phyloP scores from a whole-genome alignment of 2,113 vertebrate species.

The Psittacula cyanocephala region DNA sequence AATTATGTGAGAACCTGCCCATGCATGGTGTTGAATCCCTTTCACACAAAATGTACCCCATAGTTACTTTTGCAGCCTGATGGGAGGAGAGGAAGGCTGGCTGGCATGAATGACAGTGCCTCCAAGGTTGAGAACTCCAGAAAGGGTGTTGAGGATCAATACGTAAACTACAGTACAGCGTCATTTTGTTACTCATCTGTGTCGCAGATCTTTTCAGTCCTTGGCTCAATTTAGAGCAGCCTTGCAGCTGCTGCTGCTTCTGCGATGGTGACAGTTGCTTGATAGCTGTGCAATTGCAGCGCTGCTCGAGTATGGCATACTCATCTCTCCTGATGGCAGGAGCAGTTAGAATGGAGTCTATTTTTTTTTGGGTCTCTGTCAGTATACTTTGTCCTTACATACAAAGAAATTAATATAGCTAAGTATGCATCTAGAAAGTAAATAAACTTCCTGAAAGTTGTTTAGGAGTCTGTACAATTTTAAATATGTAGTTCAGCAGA shows the following conservation, averaged over 20 bases:
- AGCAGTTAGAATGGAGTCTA: not conserved
- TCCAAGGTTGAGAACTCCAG: not conserved
- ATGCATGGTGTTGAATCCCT: not conserved
- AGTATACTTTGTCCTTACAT: not conserved
- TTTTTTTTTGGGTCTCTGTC: not conserved
- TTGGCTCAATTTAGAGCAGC: not conserved
- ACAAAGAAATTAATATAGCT: not conserved
- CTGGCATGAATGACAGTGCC: not conserved
- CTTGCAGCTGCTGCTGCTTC: not conserved
- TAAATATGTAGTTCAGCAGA: not conserved
- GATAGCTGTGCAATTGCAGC: not conserved
- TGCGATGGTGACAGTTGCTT: not conserved
- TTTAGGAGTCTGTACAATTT: not conserved
- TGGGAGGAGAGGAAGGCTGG: not conserved
- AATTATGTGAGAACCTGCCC: not conserved
- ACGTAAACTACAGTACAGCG: rapidly evolving
- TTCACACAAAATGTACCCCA: rapidly evolving
- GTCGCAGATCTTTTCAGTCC: not conserved
- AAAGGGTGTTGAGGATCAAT: not conserved
- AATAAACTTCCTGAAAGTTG: not conserved
- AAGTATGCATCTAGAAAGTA: not conserved
- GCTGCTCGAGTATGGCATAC: not conserved
- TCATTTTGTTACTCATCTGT: not conserved
- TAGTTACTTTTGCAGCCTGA: not conserved
- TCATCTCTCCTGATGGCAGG: not conserved